Evolutionary conservation across 2,113 vertebrate genomes (phyloP), one percentile per base, ranked within the genome.

Genomic region (Triplophysa tibetana): DNA sequence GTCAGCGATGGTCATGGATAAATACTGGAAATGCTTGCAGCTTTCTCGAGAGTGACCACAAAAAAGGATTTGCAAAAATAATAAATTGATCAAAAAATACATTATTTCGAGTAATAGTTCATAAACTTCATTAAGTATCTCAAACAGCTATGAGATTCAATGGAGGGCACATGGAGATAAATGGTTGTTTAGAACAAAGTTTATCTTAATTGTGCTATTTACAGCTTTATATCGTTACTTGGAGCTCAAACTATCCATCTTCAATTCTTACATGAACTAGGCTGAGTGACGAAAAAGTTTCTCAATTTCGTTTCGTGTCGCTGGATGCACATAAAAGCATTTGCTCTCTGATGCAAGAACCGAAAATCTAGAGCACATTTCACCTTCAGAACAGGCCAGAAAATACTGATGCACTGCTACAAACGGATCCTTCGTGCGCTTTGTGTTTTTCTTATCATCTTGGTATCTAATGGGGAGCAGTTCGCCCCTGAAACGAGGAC

Each of bases 401-500:
- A 76, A 65, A 64, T 50, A 65, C 21, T 65, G 26, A 76, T 33
- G 45, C n/a, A 54, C 45, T 54, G 19, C 61, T 65, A 65, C 88
- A 89, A 88, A 87, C 83, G 85, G 84, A 79, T 88, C 81, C 79
- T 84, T 67, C 26, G 17, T 38, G 62, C 3, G 24, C 26, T 85
- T 83, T 80, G 77, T 68, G 87, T 85, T 81, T 79, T 80, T 52
- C 43, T 75, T 79, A 77, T 45, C 38, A 76, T 87, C 62, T 81
- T 76, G 78, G 64, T 67, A 58, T 52, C 45, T 33, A 76, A 76
- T 48, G 11, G 11, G 33, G 4, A 77, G 45, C 19, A 1, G 8
- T 74, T 67, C 33, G 24, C 63, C 52, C 24, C 70, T 29, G 82
- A 83, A 88, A 90, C 85, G 54, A 88, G 84, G 89, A 90, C 90